These are phyloP conservation scores for Benitochromis conjunctus DNA, from an alignment of 2,113 vertebrate genomes.

Conservation along the genomic window DNA sequence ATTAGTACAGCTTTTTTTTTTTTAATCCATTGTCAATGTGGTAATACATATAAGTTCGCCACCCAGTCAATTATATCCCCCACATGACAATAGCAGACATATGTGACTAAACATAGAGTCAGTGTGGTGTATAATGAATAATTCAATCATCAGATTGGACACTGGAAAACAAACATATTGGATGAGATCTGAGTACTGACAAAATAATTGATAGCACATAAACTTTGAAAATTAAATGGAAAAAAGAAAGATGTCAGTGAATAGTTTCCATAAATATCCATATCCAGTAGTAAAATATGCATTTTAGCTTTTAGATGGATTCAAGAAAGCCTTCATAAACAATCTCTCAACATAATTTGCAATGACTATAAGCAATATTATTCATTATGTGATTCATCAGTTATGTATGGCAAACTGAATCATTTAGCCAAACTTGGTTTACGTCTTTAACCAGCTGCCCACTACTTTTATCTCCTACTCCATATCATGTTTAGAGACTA, in stretches of 20 bases:
- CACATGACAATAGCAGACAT: not conserved
- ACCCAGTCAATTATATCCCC: constrained; percentile 36
- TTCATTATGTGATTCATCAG: not conserved
- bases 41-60: constrained; percentile 14
- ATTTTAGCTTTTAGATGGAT: not conserved
- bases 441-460: not conserved
- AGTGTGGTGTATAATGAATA: constrained; percentile 9
- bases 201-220: not conserved
- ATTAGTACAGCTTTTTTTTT: constrained; percentile 54
- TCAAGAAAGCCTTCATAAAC: not conserved
- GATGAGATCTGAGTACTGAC: not conserved
- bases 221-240: not conserved
- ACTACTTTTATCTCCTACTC: not conserved
- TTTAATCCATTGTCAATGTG: constrained; percentile 34
- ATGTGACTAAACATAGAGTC: constrained; percentile 3
- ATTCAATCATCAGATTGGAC: not conserved
- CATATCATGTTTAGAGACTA: not conserved
- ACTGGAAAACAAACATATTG: not conserved
- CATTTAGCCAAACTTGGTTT: not conserved
- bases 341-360: not conserved
- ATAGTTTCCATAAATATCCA: not conserved
- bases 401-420: not conserved
- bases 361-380: not conserved
- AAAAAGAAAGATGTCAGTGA: not conserved
- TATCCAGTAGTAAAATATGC: not conserved